Evolutionary conservation across 2,113 vertebrate genomes (phyloP).

Genomic region (Ovis aries): ARS-UI_Ramb_v3.0 NC_056073.1:25058501-25059000

Average conservation of each 20-base stretch:
- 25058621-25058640: neutral
- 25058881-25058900: neutral
- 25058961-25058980: slow-evolving; percentile 1
- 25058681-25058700: neutral
- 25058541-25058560: neutral
- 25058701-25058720: neutral
- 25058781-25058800: neutral
- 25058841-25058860: neutral
- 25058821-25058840: neutral
- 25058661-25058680: rapidly evolving
- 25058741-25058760: neutral
- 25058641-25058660: neutral
- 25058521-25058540: neutral
- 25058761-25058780: neutral
- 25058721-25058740: neutral
- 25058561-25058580: neutral
- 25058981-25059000: neutral
- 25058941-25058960: neutral
- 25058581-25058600: neutral
- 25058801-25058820: neutral
- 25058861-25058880: neutral
- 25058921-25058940: neutral
- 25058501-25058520: neutral
- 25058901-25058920: neutral
- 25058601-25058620: neutral